Percentiles rank a stretch among this genome's conserved stretches.
Conservation (phyloP, 2,888 invertebrate genomes). For the Periphyllus acericola region DNA sequence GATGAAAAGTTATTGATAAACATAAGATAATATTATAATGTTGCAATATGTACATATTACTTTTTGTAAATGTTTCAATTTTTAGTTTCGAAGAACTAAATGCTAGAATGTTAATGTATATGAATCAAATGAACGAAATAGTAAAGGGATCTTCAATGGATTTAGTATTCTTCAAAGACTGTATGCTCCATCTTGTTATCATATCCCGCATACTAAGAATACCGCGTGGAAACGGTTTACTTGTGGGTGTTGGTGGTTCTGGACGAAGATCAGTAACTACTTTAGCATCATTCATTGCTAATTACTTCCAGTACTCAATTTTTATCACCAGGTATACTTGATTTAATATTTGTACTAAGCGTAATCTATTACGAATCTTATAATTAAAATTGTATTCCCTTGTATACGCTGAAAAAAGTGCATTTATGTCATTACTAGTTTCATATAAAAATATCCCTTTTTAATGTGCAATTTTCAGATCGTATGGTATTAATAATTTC, state of each 20-base stretch:
- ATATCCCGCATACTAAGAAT: slow-evolving; percentile 94
- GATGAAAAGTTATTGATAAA: no score
- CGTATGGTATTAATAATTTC: slow-evolving; percentile 76
- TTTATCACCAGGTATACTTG: slow-evolving; percentile 77
- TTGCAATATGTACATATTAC: no score
- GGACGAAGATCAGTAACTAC: slow-evolving; percentile 90
- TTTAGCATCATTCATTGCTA: slow-evolving; percentile 85
- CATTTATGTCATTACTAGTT: no score
- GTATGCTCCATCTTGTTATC: slow-evolving; percentile 94
- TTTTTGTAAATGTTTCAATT: background rate
- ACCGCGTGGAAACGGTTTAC: slow-evolving; percentile 88
- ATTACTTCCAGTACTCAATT: slow-evolving; percentile 88
- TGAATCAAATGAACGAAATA: slow-evolving; percentile 94
- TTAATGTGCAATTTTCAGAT: no score
- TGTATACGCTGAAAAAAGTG: no score
- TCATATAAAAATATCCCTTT: no score
- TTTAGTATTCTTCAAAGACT: slow-evolving; percentile 96
- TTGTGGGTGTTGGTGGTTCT: slow-evolving; percentile 91
- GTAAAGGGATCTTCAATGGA: slow-evolving; percentile 93
- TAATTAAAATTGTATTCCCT: background rate
- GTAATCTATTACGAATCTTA: background rate
- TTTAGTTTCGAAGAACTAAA: slow-evolving; percentile 69
- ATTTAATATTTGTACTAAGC: no score
- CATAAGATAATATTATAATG: no score
- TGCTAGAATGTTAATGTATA: slow-evolving; percentile 89